Evolutionary conservation across 2,113 vertebrate species (phyloP), one percentile per base, ranked within the genome.

Genomic region (Rhadina sibilatrix): DNA sequence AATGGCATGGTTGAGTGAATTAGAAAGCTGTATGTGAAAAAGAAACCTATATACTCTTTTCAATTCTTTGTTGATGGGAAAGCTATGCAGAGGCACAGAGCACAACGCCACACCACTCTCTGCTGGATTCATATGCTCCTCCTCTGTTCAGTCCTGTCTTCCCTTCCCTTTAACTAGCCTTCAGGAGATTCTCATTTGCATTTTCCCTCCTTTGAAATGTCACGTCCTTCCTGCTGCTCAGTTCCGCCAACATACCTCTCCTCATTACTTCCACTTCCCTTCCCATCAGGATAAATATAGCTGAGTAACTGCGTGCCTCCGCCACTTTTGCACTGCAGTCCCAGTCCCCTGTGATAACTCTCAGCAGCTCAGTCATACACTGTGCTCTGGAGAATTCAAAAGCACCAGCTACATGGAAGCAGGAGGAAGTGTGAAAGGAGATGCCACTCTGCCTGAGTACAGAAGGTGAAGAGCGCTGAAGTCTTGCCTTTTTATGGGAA

Each of bases 121-220:
- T 72, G n/a, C 21, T 52, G 65, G 28, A 33, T 47, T 44, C 12
- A 30, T 28, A 33, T 0, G 0, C 44, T 82, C 47, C 50, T 64
- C 25, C 69, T 54, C 72, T 31, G 8, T 38, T 84, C 65, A 78
- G 42, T 35, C 46, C 74, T 3, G 2, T 46, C 65, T 81, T 60
- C 84, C 66, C 46, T 79, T 83, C 68, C 50, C 42, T 72, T 38
- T 65, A 87, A 53, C 70, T 49, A 80, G 44, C 27, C 69, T 80
- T 77, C 60, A 25, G 14, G 12, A 90, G 30, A 76, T 37, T 68
- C 30, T 25, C 16, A 83, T 89, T 80, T 92, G 91, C 56, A 33
- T 91, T 91, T 94, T 94, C 50, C 56, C 70, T 91, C 49, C 70
- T 89, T 82, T 88, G 66, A 87, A 93, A 83, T 90, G 78, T 77